Percentiles rank a stretch among this genome's conserved stretches.
phyloP scores from a whole-genome alignment of 2,797 vertebrate genomes.

The Pipistrellus kuhlii region DNA sequence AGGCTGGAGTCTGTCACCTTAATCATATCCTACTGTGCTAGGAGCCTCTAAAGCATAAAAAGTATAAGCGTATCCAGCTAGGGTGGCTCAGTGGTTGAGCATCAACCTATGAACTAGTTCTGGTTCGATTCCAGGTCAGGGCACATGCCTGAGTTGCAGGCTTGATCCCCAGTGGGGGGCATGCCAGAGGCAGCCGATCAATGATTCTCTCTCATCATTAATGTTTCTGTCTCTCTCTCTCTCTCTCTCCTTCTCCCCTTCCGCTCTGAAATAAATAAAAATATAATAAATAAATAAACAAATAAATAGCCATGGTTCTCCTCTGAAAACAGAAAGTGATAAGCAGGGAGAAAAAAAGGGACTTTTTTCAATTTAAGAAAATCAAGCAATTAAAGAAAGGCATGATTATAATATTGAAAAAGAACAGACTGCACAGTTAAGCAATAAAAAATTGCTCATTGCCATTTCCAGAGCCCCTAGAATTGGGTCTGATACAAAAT shows the following conservation, averaged over 20 bases:
- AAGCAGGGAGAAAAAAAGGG: conserved; percentile 23
- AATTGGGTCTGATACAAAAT: background rate
- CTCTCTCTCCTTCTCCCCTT: too few relatives aligned
- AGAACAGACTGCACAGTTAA: conserved; percentile 20
- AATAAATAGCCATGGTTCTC: background rate
- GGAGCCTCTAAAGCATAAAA: background rate
- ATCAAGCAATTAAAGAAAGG: conserved; percentile 66
- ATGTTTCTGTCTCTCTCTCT: too few relatives aligned
- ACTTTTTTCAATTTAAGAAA: conserved; percentile 61
- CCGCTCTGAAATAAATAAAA: too few relatives aligned
- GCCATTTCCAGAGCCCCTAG: background rate
- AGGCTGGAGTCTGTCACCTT: background rate
- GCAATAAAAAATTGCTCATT: conserved; percentile 26
- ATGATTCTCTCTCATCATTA: too few relatives aligned
- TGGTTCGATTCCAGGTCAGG: too few relatives aligned
- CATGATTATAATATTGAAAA: conserved; percentile 9
- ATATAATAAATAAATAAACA: background rate
- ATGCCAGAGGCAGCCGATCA: too few relatives aligned
- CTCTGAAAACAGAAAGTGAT: conserved; percentile 42
- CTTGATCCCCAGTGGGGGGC: too few relatives aligned
- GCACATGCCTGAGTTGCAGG: too few relatives aligned
- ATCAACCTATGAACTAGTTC: too few relatives aligned
- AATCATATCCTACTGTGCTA: background rate
- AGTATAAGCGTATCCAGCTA: too few relatives aligned
- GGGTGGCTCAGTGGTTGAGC: too few relatives aligned